Base-by-base conservation (phyloP, 2,113 vertebrate species). In the Trochalopteron elliotii region DNA sequence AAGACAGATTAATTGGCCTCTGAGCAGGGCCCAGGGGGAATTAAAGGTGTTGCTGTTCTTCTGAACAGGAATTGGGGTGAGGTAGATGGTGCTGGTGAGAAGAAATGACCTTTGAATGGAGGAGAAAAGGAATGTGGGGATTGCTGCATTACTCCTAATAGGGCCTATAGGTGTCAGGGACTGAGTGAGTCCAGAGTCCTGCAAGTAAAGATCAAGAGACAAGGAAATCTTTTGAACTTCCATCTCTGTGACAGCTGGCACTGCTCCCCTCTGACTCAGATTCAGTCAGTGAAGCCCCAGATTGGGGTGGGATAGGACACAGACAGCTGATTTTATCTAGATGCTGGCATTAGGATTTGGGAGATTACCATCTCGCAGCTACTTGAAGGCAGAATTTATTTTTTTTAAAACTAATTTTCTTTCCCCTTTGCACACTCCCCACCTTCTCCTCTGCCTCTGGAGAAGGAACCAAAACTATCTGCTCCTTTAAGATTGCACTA, bases 341-440 rank as follows among this genome's bases (percentile, higher is more conserved):
- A 75, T 93, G 82, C 82, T 95, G 93, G 87, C 67, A 59, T 72
- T 93, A 65, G 71, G 45, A 65, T 68, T 83, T 85, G 67, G 30
- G 79, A 93, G 79, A 74, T 64, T 81, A 87, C 14, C 64, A 45
- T 70, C 63, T 88, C 0, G 0, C 56, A 67, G 71, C 75, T 74
- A 47, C 75, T 84, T 79, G 59, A 79, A 81, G 81, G 64, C 57
- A 39, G 56, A 55, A 30, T 37, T 13, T 21, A 19, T 81, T 61
- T 39, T 60, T 69, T 65, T 80, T 42, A 9, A 2, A 13, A 21
- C 18, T 8, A 11, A 44, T 44, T 83, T 35, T 78, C n/a, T 78
- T 83, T 71, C 30, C 59, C 76, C 13, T 83, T 94, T 92, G 83
- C 65, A 81, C 56, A 81, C 64, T 92, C 80, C 40, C 22, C 8